Evolutionary conservation across 2,113 vertebrate species (phyloP), one percentile per base, ranked within the genome.

Genomic region (Leptobrachium ailaonicum): DNA sequence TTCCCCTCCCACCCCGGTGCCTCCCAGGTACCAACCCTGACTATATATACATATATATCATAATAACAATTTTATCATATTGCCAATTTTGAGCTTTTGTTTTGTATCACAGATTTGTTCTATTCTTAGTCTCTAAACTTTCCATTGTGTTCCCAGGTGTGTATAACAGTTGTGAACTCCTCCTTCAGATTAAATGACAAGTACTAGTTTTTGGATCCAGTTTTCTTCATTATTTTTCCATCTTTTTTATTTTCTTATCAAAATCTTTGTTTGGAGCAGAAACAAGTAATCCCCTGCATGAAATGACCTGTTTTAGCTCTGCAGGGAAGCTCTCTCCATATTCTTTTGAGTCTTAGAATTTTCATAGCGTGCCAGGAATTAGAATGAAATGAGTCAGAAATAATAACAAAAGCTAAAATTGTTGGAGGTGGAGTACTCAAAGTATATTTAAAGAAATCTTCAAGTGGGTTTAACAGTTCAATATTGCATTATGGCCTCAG

Each of bases 171-270:
- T 32, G 67, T 14, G 83, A 82, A 69, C 75, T 75, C 83, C 77
- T 87, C 83, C 85, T 85, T 83, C 62, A n/a, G 1, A 75, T 88
- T 80, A 75, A 71, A 70, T 73, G 54, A 80, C 82, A 78, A 84
- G 72, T 14, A 0, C 0, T 32, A 72, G 0, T 1, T 78, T 83
- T 50, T 32, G 20, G 20, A 62, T 47, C 0, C 0, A 40, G 2
- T 69, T 56, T 79, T 56, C 4, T 9, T 42, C 6, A 66, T 4
- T 71, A 1, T 47, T 47, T n/a, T 47, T 67, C 60, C 20, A 32
- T 40, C 45, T 14, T 71, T 62, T 44, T 50, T 50, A 50, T 50
- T 54, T 11, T 54, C 50, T 10, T 75, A 78, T 84, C 70, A 20
- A 32, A 20, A 8, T 3, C 84, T 78, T 73, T 64, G 6, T 68